phyloP scores from a whole-genome alignment of 2,888 invertebrate species.

The Alentia gelatinosa region DNA sequence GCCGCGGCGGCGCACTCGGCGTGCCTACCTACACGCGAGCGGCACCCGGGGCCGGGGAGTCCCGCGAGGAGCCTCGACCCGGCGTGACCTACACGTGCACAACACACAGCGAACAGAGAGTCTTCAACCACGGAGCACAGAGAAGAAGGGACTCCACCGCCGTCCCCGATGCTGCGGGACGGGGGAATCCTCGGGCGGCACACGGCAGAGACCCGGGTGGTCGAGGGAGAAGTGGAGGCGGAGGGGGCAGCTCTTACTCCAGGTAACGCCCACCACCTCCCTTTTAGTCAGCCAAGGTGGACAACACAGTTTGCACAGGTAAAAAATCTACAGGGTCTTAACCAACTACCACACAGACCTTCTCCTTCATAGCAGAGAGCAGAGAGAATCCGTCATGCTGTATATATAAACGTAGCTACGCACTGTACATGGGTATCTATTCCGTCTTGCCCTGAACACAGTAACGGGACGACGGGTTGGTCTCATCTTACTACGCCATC shows the following conservation, averaged over 20 bases:
- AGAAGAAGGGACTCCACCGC: neutral
- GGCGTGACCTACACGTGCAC: neutral
- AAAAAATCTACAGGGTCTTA: neutral
- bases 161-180: neutral
- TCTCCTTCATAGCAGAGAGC: neutral
- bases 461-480: neutral
- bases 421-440: neutral
- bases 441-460: neutral
- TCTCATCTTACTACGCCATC: neutral
- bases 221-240: neutral
- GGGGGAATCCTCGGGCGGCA: neutral
- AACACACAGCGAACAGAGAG: neutral
- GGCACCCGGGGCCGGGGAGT: neutral
- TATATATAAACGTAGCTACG: neutral
- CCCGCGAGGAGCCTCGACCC: neutral
- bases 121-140: neutral
- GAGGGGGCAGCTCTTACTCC: neutral
- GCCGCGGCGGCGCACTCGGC: too few relatives aligned
- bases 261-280: neutral
- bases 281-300: neutral
- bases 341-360: slow-evolving; percentile 18
- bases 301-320: slow-evolving; percentile 17
- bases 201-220: neutral
- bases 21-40: slow-evolving; percentile 24
- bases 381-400: neutral